A percentile compares a stretch with the other conserved stretches of the same genome.
Conservation (phyloP, 2,113 vertebrate species). For the Alethe castanea region DNA sequence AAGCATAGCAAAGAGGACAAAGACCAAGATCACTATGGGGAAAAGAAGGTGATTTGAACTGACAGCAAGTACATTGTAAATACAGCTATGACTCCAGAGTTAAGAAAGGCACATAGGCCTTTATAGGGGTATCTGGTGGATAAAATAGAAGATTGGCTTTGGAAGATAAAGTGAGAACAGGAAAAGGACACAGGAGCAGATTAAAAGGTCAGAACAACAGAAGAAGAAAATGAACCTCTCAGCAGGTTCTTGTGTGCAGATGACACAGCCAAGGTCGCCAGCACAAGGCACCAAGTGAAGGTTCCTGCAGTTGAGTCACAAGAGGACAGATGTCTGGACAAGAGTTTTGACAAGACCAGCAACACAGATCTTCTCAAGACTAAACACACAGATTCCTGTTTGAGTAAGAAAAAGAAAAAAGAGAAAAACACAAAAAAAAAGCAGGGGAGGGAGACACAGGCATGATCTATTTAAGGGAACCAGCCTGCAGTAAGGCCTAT, state of each 20-base stretch:
- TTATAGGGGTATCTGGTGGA: background rate
- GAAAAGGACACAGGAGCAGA: background rate
- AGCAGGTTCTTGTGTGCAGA: conserved; percentile 19
- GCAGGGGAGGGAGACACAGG: background rate
- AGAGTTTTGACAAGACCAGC: background rate
- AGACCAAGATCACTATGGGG: background rate
- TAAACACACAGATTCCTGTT: background rate
- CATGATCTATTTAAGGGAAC: background rate
- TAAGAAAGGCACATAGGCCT: background rate
- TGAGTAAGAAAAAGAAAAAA: background rate
- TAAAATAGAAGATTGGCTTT: conserved; percentile 21
- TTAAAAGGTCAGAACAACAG: background rate
- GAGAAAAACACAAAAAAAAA: background rate
- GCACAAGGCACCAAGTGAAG: background rate
- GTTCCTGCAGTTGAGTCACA: background rate
- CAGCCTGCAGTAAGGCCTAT: background rate
- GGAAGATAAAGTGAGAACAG: conserved; percentile 12
- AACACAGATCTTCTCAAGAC: background rate
- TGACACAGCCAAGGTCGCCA: background rate
- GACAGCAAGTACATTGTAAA: background rate
- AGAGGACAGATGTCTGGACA: background rate
- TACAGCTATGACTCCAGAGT: background rate
- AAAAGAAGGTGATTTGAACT: background rate
- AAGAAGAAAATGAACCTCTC: conserved; percentile 39
- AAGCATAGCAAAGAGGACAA: background rate